These are phyloP conservation scores for Matsumurasca onukii DNA, from an alignment of 1,140 invertebrate genomes.

Conservation along the genomic window DNA sequence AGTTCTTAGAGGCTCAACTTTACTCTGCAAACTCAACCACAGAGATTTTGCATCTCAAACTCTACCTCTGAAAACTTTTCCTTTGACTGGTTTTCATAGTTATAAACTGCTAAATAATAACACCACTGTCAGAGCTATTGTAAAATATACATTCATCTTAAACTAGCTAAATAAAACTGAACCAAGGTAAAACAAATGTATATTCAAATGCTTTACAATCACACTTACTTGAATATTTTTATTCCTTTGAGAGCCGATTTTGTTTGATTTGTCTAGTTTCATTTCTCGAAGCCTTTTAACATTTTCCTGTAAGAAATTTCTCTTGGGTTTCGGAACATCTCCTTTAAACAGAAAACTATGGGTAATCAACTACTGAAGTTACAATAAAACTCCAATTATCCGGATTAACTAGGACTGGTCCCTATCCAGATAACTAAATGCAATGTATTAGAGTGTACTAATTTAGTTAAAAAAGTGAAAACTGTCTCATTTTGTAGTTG, in stretches of 20 bases:
- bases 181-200: neutral
- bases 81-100: too few relatives aligned
- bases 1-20: too few relatives aligned
- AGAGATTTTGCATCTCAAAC: too few relatives aligned
- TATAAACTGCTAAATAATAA: too few relatives aligned
- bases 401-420: neutral
- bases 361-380: neutral
- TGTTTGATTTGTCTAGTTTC: slow-evolving; percentile 20
- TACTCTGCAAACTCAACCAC: too few relatives aligned
- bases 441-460: neutral
- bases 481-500: neutral
- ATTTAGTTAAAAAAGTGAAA: neutral
- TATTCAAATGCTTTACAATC: neutral
- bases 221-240: neutral
- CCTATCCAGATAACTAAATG: neutral
- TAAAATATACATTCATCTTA: neutral
- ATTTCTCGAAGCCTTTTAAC: slow-evolving; percentile 14
- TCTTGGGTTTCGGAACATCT: slow-evolving; percentile 9
- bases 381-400: neutral
- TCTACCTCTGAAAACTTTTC: too few relatives aligned
- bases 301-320: slow-evolving; percentile 18
- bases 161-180: neutral
- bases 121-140: too few relatives aligned
- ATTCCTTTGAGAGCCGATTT: neutral
- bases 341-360: neutral